These are phyloP conservation scores for Venusia cambrica DNA, from an alignment of 2,888 invertebrate species.

Conservation along the genomic window DNA sequence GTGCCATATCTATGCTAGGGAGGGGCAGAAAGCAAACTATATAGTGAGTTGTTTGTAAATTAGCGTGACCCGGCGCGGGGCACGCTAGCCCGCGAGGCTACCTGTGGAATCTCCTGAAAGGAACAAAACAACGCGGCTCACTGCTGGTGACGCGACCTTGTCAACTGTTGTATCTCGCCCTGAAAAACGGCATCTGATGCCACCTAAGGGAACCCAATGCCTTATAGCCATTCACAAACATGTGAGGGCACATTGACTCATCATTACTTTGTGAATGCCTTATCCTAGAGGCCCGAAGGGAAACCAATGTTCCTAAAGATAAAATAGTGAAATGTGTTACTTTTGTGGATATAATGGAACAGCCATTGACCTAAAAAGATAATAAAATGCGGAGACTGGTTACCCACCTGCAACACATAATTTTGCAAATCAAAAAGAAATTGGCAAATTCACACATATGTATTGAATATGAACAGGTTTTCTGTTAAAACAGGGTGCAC, in stretches of 20 bases:
- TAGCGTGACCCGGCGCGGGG: slow-evolving; percentile 65
- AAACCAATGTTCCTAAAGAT: slow-evolving; percentile 34
- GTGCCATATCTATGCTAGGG: slow-evolving; percentile 82
- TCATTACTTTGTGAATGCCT: slow-evolving; percentile 15
- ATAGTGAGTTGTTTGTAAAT: slow-evolving; percentile 74
- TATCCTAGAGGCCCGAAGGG: slow-evolving; percentile 17
- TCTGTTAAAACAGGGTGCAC: too few relatives aligned
- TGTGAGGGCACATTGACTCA: slow-evolving; percentile 5
- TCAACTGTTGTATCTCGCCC: slow-evolving; percentile 81
- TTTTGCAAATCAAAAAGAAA: slow-evolving; percentile 56
- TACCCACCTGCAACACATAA: slow-evolving; percentile 73
- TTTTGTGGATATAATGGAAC: slow-evolving; percentile 23
- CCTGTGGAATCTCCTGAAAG: slow-evolving; percentile 78
- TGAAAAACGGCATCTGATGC: slow-evolving; percentile 65
- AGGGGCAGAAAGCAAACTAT: slow-evolving; percentile 82
- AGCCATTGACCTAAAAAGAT: slow-evolving; percentile 33
- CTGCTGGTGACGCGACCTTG: slow-evolving; percentile 75
- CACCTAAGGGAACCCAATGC: slow-evolving; percentile 52
- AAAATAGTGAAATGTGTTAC: slow-evolving; percentile 25
- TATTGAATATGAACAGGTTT: too few relatives aligned
- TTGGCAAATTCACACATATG: slow-evolving; percentile 37
- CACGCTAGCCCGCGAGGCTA: slow-evolving; percentile 72
- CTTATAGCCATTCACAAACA: slow-evolving; percentile 28
- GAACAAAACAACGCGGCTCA: slow-evolving; percentile 73
- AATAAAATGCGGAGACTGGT: slow-evolving; percentile 51